Base-by-base conservation (phyloP, 2,888 invertebrate species). In the Colletes collaris region DNA sequence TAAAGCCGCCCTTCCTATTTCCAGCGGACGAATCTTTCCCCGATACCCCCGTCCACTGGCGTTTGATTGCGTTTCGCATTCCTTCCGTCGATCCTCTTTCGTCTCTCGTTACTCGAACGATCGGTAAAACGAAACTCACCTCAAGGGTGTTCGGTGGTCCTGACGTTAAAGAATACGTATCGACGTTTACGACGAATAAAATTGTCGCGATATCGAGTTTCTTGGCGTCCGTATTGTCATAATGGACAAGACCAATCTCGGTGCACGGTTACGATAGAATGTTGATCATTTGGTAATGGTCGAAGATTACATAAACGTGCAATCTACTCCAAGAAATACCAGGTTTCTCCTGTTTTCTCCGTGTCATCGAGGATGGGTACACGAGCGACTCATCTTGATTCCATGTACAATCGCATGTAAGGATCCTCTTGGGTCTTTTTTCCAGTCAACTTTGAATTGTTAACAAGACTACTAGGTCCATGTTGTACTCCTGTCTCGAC, bases 61-160 rank as follows among this genome's bases (percentile, higher is more conserved):
- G 58, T 79, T 81, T 76, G 71, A 83, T 79, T 74, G 71, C 77
- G 72, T 76, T 77, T 78, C 83, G 74, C 86, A 79, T 83, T 73
- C 59, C 37, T 58, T 58, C 62, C 77, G 76, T 86, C 78, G 76
- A 86, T 86, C 87, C 74, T 79, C 78, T 50, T 86, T 72, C 76
- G 60, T 69, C 77, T 74, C 69, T 46, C 50, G 44, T 82, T 81
- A 76, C 76, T 13, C 46, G 13, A 13, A 8, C 44, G 53, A 75
- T 71, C 76, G 70, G 72, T 81, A 67, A 76, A 76, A 81, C 66
- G 73, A 77, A 58, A 81, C 55, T 55, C 10, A 8, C 64, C 58
- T 66, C 72, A 69, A 67, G 72, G 63, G 62, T 59, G 52, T 63
- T 52, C 50, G 59, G 44, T 19, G 64, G 27, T 56, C 46, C 19